Conservation (phyloP, 2,888 invertebrate species). For the Hanleya hanleyi region DNA sequence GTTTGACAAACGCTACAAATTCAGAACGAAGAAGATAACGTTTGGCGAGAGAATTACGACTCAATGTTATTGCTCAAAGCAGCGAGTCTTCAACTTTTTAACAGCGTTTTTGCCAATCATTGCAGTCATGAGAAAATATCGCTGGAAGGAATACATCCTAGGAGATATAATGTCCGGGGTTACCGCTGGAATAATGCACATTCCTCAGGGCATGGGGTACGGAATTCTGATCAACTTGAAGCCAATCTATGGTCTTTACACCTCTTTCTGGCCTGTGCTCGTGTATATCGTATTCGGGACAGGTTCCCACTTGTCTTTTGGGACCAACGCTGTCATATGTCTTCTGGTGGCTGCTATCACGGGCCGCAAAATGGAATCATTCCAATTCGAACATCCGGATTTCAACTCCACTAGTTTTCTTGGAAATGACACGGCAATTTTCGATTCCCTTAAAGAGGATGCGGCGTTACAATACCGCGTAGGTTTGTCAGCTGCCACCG, state of each 20-base stretch:
- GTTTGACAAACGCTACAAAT: background rate
- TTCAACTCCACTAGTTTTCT: background rate
- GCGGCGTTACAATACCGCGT: constrained; percentile 29
- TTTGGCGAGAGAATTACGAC: background rate
- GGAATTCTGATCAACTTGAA: constrained; percentile 58
- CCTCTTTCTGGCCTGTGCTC: constrained; percentile 60
- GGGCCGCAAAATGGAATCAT: background rate
- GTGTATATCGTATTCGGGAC: constrained; percentile 62
- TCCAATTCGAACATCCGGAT: background rate
- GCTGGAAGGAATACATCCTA: constrained; percentile 44
- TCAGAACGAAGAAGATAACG: background rate
- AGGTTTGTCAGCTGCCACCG: constrained; percentile 56
- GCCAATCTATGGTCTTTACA: constrained; percentile 59
- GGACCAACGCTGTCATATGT: constrained; percentile 62
- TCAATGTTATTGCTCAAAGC: background rate
- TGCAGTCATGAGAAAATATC: constrained; percentile 41
- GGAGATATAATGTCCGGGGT: constrained; percentile 59
- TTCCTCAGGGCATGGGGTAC: constrained; percentile 66
- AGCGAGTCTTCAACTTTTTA: background rate
- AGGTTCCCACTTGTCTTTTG: constrained; percentile 56
- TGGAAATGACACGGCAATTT: background rate
- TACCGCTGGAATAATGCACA: constrained; percentile 63
- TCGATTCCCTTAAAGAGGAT: background rate
- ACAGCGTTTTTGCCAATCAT: constrained; percentile 35
- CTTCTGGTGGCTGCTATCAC: constrained; percentile 56